Base-by-base conservation (phyloP, 2,797 vertebrate genomes). In the Dicrostonyx torquatus region DNA sequence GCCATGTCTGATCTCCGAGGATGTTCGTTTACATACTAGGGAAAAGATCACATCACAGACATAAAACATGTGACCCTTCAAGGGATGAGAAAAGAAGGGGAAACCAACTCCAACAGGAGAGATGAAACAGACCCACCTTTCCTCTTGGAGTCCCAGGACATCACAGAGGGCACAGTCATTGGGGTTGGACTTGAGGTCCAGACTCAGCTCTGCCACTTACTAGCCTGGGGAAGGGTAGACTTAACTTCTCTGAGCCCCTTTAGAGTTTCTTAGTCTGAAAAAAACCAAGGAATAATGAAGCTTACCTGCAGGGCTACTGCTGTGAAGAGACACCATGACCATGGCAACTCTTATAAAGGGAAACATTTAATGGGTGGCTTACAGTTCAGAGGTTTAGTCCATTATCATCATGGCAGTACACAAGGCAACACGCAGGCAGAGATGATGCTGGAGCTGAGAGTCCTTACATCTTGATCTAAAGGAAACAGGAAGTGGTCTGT, bases 201-300 rank as follows among this genome's bases (percentile, higher is more conserved):
- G 0, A 77, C 37, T 86, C 17, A 9, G 8, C 11, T 93, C 72
- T 75, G 68, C 26, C 43, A 60, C 20, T 90, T 83, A 45, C 60
- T 66, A 62, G 40, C 34, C 43, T 84, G 17, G n/a, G 6, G 26
- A 31, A 48, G 50, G 93, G 60, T 43, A 78, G 62, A 89, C 50
- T 83, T 43, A 75, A 60, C n/a, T 79, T 86, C 37, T 85, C 50
- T 5, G 53, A 80, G n/a, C 2, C 75, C 90, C 34, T 29, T 26
- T 37, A 75, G 70, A 75, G 29, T 82, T 85, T 93, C n/a, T 62
- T 77, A 48, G 7, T 90, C 78, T 89, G 70, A 70, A 77, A 62
- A 72, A 72, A 37, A 34, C 13, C 13, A 84, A 50, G 76, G 29
- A 84, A 43, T 5, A 43, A 62, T 58, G 68, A 85, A 62, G 34